Evolutionary conservation across 2,888 invertebrate genomes (phyloP).

Genomic region (Geotrupes spiniger): DNA sequence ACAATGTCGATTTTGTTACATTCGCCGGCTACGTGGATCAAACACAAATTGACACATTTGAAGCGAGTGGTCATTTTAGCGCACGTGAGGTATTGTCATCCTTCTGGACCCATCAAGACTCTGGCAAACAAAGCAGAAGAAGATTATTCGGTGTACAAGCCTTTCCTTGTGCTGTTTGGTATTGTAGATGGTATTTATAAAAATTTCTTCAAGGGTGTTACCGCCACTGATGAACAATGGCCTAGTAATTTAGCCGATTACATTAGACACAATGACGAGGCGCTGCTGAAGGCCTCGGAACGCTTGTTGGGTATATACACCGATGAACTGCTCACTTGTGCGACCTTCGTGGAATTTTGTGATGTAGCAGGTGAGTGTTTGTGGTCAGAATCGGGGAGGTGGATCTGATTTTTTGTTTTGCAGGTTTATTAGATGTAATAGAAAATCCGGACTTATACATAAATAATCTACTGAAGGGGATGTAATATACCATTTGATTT

Average conservation of each 20-base stretch:
- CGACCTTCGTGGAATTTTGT: constrained; percentile 88
- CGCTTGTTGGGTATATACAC: constrained; percentile 77
- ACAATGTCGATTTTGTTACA: constrained; percentile 78
- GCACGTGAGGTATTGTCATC: constrained; percentile 69
- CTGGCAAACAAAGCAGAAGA: constrained; percentile 54
- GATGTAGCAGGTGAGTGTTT: constrained; percentile 75
- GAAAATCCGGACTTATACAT: constrained; percentile 63
- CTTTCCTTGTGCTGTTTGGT: constrained; percentile 80
- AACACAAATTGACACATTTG: constrained; percentile 67
- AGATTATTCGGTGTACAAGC: constrained; percentile 80
- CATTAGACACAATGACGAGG: constrained; percentile 91
- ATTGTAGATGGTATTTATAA: constrained; percentile 81
- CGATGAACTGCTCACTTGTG: constrained; percentile 86
- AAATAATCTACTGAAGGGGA: constrained; percentile 53
- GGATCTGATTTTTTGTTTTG: constrained; percentile 32
- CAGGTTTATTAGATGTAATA: constrained; percentile 65
- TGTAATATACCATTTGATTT: constrained; percentile 31
- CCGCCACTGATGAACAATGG: constrained; percentile 81
- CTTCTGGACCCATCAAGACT: constrained; percentile 61
- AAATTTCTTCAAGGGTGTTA: constrained; percentile 80
- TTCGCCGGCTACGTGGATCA: constrained; percentile 75
- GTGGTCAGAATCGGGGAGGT: neutral
- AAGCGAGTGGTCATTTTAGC: constrained; percentile 73
- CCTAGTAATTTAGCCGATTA: constrained; percentile 85
- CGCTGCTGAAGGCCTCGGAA: constrained; percentile 84